phyloP scores from a whole-genome alignment of 2,113 vertebrate species.

The Neodontobutis hainanensis region DNA sequence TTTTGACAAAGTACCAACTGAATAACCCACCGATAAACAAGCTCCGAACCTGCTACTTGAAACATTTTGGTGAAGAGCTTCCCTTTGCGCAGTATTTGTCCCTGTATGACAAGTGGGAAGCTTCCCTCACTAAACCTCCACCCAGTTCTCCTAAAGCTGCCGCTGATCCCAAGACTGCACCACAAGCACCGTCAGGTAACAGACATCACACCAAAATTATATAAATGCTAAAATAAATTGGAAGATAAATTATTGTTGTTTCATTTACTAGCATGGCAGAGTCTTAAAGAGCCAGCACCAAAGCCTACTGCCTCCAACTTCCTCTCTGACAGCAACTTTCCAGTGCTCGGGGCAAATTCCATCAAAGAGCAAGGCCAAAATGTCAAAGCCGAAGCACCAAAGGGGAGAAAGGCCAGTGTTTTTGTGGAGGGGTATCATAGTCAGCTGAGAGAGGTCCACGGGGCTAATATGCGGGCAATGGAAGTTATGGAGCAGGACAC shows the following conservation, averaged over 20 bases:
- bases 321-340: constrained; percentile 56
- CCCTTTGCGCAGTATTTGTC: constrained; percentile 66
- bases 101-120: constrained; percentile 54
- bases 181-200: constrained; percentile 15
- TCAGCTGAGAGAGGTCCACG: constrained; percentile 72
- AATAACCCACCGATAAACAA: constrained; percentile 47
- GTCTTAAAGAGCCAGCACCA: constrained; percentile 11
- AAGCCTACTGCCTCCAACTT: not conserved
- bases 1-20: constrained; percentile 40
- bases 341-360: constrained; percentile 42
- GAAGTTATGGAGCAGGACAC: constrained; percentile 54
- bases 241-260: not conserved
- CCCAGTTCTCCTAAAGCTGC: not conserved
- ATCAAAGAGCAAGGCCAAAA: constrained; percentile 36
- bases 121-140: not conserved
- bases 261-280: not conserved
- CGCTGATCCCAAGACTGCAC: not conserved
- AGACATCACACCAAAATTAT: no score
- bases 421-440: constrained; percentile 63
- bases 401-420: not conserved
- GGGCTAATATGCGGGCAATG: constrained; percentile 62
- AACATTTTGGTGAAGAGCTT: constrained; percentile 43
- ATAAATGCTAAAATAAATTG: no score
- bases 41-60: constrained; percentile 56
- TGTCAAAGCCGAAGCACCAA: constrained; percentile 10